Percentiles rank a stretch among this genome's conserved stretches.
Conservation (phyloP, 2,797 vertebrate species). For the Megalops cyprinoides region DNA sequence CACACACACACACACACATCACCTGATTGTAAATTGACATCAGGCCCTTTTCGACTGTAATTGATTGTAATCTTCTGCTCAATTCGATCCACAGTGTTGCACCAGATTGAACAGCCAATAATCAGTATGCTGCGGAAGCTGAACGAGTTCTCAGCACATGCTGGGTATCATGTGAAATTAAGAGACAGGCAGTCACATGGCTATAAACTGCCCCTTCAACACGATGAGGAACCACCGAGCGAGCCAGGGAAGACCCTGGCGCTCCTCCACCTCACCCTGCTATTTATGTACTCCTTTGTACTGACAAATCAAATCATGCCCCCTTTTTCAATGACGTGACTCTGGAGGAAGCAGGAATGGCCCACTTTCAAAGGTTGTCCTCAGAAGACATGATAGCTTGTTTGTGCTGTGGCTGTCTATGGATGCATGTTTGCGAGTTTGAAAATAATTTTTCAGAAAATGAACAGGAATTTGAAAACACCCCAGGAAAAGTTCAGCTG, state of each 20-base stretch:
- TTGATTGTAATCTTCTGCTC: no score
- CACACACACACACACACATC: no score
- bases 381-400: no score
- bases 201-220: neutral
- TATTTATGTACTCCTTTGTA: neutral
- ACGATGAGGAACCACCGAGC: neutral
- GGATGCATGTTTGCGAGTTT: no score
- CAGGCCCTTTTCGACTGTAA: no score
- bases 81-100: no score
- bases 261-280: neutral
- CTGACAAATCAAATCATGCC: neutral
- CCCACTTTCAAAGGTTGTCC: neutral
- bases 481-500: no score
- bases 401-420: no score
- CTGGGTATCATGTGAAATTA: constrained; percentile 51
- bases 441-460: no score
- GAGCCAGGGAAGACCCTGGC: neutral
- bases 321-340: neutral
- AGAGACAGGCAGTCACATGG: constrained; percentile 1
- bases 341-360: neutral
- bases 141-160: constrained; percentile 37
- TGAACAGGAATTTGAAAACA: no score
- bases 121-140: constrained; percentile 36
- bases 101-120: neutral
- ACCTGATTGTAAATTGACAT: no score